These are phyloP conservation scores for Myotis planiceps DNA, from an alignment of 2,797 vertebrate genomes.

Conservation along the genomic window DNA sequence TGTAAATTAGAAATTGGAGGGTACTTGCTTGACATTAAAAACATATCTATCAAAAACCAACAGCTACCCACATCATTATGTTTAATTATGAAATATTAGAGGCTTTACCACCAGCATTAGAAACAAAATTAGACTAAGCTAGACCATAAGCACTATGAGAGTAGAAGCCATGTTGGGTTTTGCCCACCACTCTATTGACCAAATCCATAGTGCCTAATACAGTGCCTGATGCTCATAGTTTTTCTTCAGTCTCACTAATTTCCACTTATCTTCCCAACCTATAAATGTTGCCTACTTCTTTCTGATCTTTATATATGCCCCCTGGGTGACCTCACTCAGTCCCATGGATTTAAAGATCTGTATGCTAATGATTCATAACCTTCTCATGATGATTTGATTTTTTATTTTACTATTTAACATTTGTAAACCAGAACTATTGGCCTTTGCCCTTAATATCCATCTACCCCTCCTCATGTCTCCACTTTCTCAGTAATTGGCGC, in stretches of 20 bases:
- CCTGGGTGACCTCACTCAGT: not conserved
- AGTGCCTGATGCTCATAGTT: not conserved
- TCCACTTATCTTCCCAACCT: not conserved
- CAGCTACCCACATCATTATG: not conserved
- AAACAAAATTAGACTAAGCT: not conserved
- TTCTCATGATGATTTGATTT: not conserved
- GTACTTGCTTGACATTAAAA: conserved; percentile 46
- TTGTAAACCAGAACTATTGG: not conserved
- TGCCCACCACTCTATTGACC: not conserved
- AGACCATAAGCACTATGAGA: not conserved
- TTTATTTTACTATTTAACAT: conserved; percentile 1
- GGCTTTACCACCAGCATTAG: not conserved
- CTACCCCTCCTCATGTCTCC: not conserved
- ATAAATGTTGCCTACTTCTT: not conserved
- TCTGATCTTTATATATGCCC: not conserved
- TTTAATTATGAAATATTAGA: conserved; percentile 33
- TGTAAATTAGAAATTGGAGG: conserved; percentile 35
- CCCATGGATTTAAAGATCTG: not conserved
- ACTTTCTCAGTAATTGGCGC: not conserved
- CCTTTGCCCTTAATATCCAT: not conserved
- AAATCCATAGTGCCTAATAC: not conserved
- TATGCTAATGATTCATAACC: not conserved
- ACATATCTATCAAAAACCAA: not conserved
- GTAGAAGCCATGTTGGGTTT: not conserved
- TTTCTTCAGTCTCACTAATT: not conserved